A percentile compares a stretch with the other conserved stretches of the same genome.
Evolutionary conservation across 2,797 vertebrate genomes (phyloP).

Genomic region (Enteromius anoplus): DNA sequence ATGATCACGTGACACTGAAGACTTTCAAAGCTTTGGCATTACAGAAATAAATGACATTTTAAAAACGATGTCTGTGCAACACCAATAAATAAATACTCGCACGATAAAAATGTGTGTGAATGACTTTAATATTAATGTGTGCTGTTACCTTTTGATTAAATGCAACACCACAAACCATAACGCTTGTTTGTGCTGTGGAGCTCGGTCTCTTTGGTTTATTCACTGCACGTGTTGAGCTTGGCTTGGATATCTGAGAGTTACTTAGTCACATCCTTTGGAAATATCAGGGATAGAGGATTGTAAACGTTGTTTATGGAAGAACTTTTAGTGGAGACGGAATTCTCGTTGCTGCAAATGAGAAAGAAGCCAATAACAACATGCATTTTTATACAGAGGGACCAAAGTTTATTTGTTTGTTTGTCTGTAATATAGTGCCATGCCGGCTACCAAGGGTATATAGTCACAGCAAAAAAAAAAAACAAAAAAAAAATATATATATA

Average conservation of each 20-base stretch:
- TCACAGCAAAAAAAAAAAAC: background rate
- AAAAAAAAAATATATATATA: no score
- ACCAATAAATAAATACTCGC: background rate
- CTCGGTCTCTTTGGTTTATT: slow-evolving; percentile 35
- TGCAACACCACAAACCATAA: slow-evolving; percentile 30
- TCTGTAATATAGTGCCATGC: background rate
- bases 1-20: background rate
- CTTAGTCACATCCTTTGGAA: slow-evolving; percentile 47
- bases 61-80: background rate
- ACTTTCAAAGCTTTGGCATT: background rate
- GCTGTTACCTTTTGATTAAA: slow-evolving; percentile 10
- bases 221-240: slow-evolving; percentile 39
- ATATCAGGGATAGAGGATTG: slow-evolving; percentile 35
- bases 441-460: background rate
- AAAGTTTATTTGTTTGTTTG: background rate
- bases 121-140: slow-evolving; percentile 9
- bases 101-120: slow-evolving; percentile 6
- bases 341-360: slow-evolving; percentile 13
- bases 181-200: slow-evolving; percentile 33
- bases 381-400: slow-evolving; percentile 14
- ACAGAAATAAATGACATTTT: background rate
- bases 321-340: slow-evolving; percentile 8
- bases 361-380: slow-evolving; percentile 8
- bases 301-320: slow-evolving; percentile 19
- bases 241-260: slow-evolving; percentile 36